Base-by-base conservation (phyloP, 2,888 invertebrate species). In the Philopedon plagiatum region DNA sequence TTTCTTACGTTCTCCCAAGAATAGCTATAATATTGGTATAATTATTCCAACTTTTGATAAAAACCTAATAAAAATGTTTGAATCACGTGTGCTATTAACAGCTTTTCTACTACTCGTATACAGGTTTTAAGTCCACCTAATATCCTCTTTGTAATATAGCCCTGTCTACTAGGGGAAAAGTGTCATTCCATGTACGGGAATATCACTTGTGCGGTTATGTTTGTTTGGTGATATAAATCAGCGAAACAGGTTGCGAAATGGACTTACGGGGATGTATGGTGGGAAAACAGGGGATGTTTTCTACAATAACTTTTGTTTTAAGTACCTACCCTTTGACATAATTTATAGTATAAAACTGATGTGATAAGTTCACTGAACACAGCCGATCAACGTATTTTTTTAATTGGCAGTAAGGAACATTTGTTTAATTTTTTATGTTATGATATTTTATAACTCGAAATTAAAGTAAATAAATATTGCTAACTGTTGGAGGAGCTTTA, bases 211-310 rank as follows among this genome's bases (percentile, higher is more conserved):
- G 64, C 63, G 69, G 69, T 69, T 58, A 54, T 54, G 63, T 73
- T 69, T 73, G 73, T 73, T 73, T 73, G 64, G 46, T 49, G 69
- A 65, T 26, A 73, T 73, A 73, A 73, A 73, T 73, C 68, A 57
- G 73, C 69, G 54, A 69, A 65, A 69, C 73, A 73, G 73, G 73
- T 73, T 65, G 73, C 73, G 41, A 73, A 73, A 67, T 39, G 64
- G 49, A 41, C 63, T 32, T 57, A 46, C 57, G 15, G 62, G 66
- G 67, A 8, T 39, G 57, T 72, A 62, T 44, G 67, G 62, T 67
- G 72, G 57, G 70, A 64, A 44, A 71, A 26, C 29, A 49, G 37
- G 58, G 23, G 49, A 51, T 71, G 49, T 57, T 71, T 64, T 7
- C 58, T 51, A 39, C 44, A 41, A 57, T 57, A 65, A 65, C 19